Evolutionary conservation across 2,888 invertebrate genomes (phyloP).

Genomic region (Synanthedon tipuliformis): DNA sequence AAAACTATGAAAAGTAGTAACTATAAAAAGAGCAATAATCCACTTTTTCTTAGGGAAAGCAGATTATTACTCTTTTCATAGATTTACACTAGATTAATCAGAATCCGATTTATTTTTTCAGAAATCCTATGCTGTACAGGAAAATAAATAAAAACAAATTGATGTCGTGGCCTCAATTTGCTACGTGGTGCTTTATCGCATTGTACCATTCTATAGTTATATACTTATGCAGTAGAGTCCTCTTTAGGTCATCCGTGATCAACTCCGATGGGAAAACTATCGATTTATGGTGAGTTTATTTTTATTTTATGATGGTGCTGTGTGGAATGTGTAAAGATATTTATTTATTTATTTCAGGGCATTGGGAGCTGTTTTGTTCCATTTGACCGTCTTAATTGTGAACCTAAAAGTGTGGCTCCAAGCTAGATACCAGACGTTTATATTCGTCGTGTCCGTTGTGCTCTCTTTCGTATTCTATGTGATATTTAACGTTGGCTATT

Average conservation of each 20-base stretch:
- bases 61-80: no score
- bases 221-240: constrained; percentile 63
- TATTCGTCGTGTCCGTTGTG: constrained; percentile 61
- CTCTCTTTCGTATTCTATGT: constrained; percentile 70
- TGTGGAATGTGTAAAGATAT: no score
- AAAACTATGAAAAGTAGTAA: no score
- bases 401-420: constrained; percentile 74
- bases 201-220: constrained; percentile 75
- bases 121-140: constrained; percentile 77
- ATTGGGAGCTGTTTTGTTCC: constrained; percentile 73
- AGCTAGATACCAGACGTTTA: constrained; percentile 69
- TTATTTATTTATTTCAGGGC: constrained; percentile 43
- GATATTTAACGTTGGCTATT: constrained; percentile 66
- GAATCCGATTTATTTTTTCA: constrained; percentile 11
- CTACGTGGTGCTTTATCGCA: constrained; percentile 71
- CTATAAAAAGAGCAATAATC: no score
- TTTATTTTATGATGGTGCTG: no score
- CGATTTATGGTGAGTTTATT: constrained; percentile 54
- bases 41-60: no score
- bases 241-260: constrained; percentile 60
- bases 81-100: no score
- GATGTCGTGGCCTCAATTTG: constrained; percentile 73
- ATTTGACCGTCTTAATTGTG: constrained; percentile 66
- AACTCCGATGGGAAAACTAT: constrained; percentile 60
- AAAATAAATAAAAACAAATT: constrained; percentile 73